phyloP scores from a whole-genome alignment of 1,140 invertebrate genomes.

The Dendrolimus punctatus region DNA sequence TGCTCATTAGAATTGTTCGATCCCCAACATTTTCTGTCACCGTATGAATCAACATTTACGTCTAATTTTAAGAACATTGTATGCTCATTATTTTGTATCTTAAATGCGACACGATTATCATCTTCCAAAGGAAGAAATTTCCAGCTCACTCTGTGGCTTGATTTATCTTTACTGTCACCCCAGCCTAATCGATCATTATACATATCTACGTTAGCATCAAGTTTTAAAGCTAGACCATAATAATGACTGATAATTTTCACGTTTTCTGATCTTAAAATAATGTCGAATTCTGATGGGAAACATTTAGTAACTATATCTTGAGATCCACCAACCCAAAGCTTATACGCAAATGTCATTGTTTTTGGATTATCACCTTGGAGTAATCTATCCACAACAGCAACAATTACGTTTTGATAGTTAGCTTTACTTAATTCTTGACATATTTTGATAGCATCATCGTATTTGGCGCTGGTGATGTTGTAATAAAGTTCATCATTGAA shows the following conservation, averaged over 20 bases:
- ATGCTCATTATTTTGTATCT: constrained; percentile 13
- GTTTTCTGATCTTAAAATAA: constrained; percentile 12
- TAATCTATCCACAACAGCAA: constrained; percentile 10
- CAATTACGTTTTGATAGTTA: constrained; percentile 5
- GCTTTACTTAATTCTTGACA: too few relatives aligned
- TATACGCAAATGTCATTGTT: constrained; percentile 16
- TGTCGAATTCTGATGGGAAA: constrained; percentile 17
- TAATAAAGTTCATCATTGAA: constrained; percentile 12
- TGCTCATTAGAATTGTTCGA: constrained; percentile 4
- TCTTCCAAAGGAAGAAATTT: constrained; percentile 12
- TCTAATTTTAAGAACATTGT: constrained; percentile 18
- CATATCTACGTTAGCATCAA: constrained; percentile 7
- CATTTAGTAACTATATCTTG: constrained; percentile 14
- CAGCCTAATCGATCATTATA: constrained; percentile 12
- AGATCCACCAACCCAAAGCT: constrained; percentile 17
- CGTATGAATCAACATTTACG: constrained; percentile 4
- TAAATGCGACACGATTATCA: constrained; percentile 14
- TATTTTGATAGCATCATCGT: too few relatives aligned
- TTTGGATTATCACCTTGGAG: constrained; percentile 8
- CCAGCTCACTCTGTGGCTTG: constrained; percentile 16
- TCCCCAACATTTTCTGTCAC: constrained; percentile 15
- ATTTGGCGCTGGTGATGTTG: constrained; percentile 1
- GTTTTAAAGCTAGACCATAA: constrained; percentile 14
- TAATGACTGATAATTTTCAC: constrained; percentile 20
- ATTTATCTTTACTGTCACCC: constrained; percentile 17